Evolutionary conservation across 2,888 invertebrate genomes (phyloP).

Genomic region (Tineola bisselliella): DNA sequence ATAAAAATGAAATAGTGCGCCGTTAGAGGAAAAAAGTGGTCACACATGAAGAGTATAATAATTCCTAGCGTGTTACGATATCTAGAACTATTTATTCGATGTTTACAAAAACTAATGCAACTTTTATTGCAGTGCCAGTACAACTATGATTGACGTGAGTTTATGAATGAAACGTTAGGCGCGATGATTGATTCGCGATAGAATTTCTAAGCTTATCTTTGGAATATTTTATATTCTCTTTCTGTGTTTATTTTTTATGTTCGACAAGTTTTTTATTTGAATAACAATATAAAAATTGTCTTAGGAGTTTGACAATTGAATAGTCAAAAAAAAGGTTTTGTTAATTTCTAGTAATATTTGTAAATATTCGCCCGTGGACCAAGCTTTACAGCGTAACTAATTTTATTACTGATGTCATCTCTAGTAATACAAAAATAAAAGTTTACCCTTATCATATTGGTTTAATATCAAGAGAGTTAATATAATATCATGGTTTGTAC

Average conservation of each 20-base stretch:
- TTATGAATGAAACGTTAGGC: slow-evolving; percentile 8
- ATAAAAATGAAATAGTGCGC: slow-evolving; percentile 4
- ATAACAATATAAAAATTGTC: too few species aligned
- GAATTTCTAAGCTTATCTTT: neutral
- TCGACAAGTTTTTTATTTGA: too few species aligned
- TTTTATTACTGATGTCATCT: too few species aligned
- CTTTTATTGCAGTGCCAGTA: neutral
- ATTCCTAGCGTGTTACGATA: neutral
- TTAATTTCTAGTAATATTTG: too few species aligned
- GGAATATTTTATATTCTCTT: neutral
- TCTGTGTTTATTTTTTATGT: neutral
- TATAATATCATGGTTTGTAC: neutral
- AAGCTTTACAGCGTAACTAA: too few species aligned
- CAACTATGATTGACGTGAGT: slow-evolving; percentile 4
- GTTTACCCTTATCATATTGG: too few species aligned
- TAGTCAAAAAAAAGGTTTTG: too few species aligned
- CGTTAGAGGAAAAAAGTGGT: neutral
- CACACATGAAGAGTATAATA: neutral
- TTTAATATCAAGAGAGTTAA: neutral
- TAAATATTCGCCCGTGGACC: too few species aligned
- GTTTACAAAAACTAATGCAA: neutral
- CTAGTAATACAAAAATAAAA: too few species aligned
- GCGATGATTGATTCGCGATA: neutral
- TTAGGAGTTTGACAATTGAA: too few species aligned
- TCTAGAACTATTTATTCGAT: neutral